Evolutionary conservation across 2,888 invertebrate species (phyloP).

Genomic region (Hofmannophila pseudospretella): DNA sequence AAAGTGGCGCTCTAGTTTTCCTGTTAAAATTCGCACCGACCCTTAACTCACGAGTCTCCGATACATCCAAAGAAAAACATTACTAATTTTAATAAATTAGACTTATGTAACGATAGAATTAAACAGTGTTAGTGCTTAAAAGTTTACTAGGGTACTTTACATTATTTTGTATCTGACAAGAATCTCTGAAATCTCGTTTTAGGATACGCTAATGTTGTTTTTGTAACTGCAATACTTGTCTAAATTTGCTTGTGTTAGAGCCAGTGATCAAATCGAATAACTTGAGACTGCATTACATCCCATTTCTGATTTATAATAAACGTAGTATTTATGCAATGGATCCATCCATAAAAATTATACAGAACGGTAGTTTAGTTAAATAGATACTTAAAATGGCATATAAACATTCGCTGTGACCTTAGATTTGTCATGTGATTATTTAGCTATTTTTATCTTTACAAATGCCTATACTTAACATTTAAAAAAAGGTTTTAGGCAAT

Average conservation of each 20-base stretch:
- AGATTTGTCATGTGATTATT: slow-evolving; percentile 39
- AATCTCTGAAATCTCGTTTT: slow-evolving; percentile 18
- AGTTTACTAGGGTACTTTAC: slow-evolving; percentile 5
- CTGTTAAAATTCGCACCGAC: too few relatives aligned
- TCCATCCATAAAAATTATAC: slow-evolving; percentile 48
- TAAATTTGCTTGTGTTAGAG: slow-evolving; percentile 20
- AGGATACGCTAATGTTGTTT: background rate
- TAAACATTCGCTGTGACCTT: slow-evolving; percentile 35
- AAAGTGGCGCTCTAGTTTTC: too few relatives aligned
- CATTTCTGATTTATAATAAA: slow-evolving; percentile 46
- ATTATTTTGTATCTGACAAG: slow-evolving; percentile 16
- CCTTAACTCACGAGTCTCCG: too few relatives aligned
- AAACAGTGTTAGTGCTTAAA: slow-evolving; percentile 14
- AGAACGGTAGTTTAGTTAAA: slow-evolving; percentile 17
- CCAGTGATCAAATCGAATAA: slow-evolving; percentile 59
- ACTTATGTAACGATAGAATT: slow-evolving; percentile 3
- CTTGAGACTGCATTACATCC: slow-evolving; percentile 50
- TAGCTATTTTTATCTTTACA: slow-evolving; percentile 4
- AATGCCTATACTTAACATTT: background rate
- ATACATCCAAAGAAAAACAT: slow-evolving; percentile 42
- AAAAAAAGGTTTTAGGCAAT: background rate
- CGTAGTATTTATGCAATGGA: slow-evolving; percentile 48
- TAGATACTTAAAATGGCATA: slow-evolving; percentile 39
- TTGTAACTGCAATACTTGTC: background rate
- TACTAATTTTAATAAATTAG: slow-evolving; percentile 12